Evolutionary conservation across 2,888 invertebrate species (phyloP).

Genomic region (Liodrosophila aerea): DNA sequence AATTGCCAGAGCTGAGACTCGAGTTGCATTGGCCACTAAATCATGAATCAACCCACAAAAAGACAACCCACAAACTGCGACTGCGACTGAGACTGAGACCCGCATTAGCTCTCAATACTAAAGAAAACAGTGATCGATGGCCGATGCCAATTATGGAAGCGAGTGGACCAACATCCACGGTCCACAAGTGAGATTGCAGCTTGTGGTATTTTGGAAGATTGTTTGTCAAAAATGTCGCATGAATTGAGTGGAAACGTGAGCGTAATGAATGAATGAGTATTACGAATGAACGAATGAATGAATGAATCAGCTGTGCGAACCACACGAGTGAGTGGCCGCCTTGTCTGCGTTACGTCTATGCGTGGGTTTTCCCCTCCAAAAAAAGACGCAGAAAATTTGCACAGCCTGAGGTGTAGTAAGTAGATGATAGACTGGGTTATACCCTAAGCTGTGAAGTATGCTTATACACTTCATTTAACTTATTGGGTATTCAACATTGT

Average conservation of each 20-base stretch:
- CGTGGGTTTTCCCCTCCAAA: constrained; percentile 40
- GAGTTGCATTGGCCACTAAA: constrained; percentile 43
- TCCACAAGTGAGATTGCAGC: constrained; percentile 30
- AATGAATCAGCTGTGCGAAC: constrained; percentile 35
- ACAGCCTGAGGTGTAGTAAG: constrained; percentile 10
- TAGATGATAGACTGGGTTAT: constrained; percentile 18
- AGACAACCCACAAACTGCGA: constrained; percentile 34
- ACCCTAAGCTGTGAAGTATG: constrained; percentile 7
- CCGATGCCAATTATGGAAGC: constrained; percentile 39
- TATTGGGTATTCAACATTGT: no score
- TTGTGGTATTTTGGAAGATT: constrained; percentile 30
- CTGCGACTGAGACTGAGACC: constrained; percentile 23
- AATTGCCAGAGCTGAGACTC: constrained; percentile 26
- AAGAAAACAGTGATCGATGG: constrained; percentile 52
- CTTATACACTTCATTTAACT: no score
- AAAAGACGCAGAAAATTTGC: constrained; percentile 30
- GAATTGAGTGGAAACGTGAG: constrained; percentile 52
- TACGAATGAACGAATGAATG: constrained; percentile 27
- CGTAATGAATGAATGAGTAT: constrained; percentile 26
- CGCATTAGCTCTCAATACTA: no score
- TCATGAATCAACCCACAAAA: constrained; percentile 31
- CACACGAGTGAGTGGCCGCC: constrained; percentile 51
- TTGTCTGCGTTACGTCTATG: constrained; percentile 34
- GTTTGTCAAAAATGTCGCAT: constrained; percentile 71
- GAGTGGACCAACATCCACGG: constrained; percentile 20